phyloP scores from a whole-genome alignment of 2,113 vertebrate species.

The Balaeniceps rex region DNA sequence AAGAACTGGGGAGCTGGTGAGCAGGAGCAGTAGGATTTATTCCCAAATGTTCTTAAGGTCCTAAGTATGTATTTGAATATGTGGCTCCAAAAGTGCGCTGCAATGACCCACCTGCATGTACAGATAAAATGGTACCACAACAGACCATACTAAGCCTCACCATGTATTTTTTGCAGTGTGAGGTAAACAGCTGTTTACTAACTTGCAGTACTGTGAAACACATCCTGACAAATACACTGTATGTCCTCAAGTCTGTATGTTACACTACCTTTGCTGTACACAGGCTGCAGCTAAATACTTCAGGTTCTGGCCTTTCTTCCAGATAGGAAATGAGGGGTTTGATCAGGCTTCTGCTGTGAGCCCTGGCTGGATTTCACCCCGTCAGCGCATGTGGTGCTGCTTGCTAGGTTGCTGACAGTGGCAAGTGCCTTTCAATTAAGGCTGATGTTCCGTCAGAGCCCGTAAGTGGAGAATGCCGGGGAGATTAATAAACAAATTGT shows the following conservation, averaged over 20 bases:
- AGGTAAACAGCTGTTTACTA: background rate
- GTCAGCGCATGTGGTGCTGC: background rate
- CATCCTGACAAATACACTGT: background rate
- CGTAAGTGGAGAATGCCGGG: background rate
- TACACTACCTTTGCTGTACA: background rate
- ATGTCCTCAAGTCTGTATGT: background rate
- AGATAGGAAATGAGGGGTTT: background rate
- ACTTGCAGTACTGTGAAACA: background rate
- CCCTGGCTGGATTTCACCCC: background rate
- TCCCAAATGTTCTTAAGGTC: background rate
- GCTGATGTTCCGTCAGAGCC: background rate
- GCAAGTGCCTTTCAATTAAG: background rate
- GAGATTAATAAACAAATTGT: slow-evolving; percentile 3
- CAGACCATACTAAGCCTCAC: background rate
- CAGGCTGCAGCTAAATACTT: background rate
- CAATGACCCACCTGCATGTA: background rate
- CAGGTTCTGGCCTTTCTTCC: background rate
- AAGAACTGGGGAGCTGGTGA: background rate
- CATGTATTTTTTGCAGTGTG: background rate
- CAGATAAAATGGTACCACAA: background rate
- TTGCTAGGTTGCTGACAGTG: background rate
- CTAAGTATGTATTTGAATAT: background rate
- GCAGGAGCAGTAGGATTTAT: background rate
- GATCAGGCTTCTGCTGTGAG: background rate
- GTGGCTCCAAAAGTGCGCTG: background rate